Evolutionary conservation across 1,140 invertebrate species (phyloP).

Genomic region (Pentalonia nigronervosa): DNA sequence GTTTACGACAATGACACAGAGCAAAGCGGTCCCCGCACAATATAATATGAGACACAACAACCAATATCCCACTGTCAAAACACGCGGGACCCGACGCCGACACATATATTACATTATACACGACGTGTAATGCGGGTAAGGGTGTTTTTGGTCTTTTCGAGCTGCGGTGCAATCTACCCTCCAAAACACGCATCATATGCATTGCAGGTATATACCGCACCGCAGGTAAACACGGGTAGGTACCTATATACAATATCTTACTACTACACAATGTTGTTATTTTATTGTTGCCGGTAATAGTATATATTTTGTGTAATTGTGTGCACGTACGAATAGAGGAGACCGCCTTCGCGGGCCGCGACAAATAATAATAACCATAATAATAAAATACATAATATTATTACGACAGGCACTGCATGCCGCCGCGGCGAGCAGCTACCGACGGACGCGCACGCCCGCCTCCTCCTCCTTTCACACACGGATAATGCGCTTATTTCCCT

Average conservation of each 20-base stretch:
- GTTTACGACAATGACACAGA: conserved; percentile 13
- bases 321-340: not conserved
- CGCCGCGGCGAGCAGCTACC: not conserved
- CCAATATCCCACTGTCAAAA: conserved; percentile 38
- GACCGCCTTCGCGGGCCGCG: not conserved
- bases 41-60: conserved; percentile 5
- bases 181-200: not conserved
- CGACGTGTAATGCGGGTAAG: not conserved
- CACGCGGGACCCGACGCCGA: not conserved
- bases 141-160: conserved; percentile 17
- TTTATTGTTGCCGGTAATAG: not conserved
- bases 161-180: not conserved
- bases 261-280: conserved; percentile 2
- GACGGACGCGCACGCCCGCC: not conserved
- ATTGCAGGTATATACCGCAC: not conserved
- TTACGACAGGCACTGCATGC: not conserved
- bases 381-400: not conserved
- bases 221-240: not conserved
- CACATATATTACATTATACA: conserved; percentile 16
- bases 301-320: conserved; percentile 7
- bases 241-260: not conserved
- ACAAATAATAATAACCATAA: not conserved
- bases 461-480: not conserved
- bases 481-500: conserved; percentile 11
- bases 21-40: not conserved